Evolutionary conservation across 2,113 vertebrate genomes (phyloP).

Genomic region (Chascanopsetta lugubris): DNA sequence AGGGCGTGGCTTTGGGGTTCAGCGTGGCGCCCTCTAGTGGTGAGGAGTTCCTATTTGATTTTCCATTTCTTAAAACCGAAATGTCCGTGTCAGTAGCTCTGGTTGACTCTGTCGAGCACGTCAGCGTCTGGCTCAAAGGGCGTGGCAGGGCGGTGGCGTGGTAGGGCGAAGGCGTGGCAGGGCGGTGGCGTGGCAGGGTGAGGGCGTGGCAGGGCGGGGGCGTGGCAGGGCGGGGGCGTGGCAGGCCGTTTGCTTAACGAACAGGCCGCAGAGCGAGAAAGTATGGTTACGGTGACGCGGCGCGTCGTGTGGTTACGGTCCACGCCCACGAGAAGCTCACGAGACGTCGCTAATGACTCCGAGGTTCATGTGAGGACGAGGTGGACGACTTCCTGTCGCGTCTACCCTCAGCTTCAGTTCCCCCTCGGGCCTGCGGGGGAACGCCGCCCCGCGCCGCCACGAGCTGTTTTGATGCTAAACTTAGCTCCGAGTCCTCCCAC

Average conservation of each 20-base stretch:
- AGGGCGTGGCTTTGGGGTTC: no score
- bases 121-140: no score
- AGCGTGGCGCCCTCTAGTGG: no score
- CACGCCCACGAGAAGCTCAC: conserved; percentile 33
- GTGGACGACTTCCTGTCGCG: conserved; percentile 2
- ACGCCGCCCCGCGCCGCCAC: conserved; percentile 37
- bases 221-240: conserved; percentile 37
- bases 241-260: conserved; percentile 32
- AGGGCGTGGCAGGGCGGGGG: not conserved
- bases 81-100: no score
- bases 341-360: conserved; percentile 7
- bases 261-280: conserved; percentile 11
- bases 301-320: conserved; percentile 22
- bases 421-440: conserved; percentile 37
- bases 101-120: no score
- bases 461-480: conserved; percentile 75
- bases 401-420: not conserved
- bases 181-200: no score
- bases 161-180: not conserved
- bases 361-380: conserved; percentile 37
- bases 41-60: no score
- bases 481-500: conserved; percentile 73
- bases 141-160: not conserved
- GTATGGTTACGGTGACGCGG: not conserved
- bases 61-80: no score